Evolutionary conservation across 1,140 invertebrate species (phyloP).

Genomic region (Drosophila seguyi): DNA sequence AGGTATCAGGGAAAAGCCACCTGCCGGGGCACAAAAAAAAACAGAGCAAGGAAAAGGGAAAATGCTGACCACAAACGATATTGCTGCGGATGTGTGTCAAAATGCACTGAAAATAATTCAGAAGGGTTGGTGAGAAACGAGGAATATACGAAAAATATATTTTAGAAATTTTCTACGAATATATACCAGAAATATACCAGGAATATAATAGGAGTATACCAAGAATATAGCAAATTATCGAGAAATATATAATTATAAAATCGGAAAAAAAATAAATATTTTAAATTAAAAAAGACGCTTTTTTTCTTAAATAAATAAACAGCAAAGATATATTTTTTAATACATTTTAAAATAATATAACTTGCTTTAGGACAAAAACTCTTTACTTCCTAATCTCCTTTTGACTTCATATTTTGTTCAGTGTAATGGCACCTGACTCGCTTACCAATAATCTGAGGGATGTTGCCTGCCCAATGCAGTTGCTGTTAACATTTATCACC

Average conservation of each 20-base stretch:
- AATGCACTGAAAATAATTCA: background rate
- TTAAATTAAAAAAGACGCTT: background rate
- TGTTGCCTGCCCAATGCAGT: slow-evolving; percentile 8
- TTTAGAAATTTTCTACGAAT: too few relatives aligned
- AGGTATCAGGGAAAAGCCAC: slow-evolving; percentile 31
- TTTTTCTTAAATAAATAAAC: too few relatives aligned
- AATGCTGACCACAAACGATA: slow-evolving; percentile 29
- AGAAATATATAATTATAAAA: too few relatives aligned
- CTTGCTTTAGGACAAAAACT: too few relatives aligned
- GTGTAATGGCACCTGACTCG: slow-evolving; percentile 28
- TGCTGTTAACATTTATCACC: slow-evolving; percentile 31
- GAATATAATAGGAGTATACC: too few relatives aligned
- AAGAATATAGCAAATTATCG: too few relatives aligned
- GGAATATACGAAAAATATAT: too few relatives aligned
- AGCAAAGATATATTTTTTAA: background rate
- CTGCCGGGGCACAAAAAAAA: slow-evolving; percentile 1
- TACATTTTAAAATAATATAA: background rate
- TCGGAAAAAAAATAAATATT: background rate
- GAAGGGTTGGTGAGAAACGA: background rate
- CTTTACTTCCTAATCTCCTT: too few relatives aligned
- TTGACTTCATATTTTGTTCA: background rate
- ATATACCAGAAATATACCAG: too few relatives aligned
- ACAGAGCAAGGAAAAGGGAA: background rate
- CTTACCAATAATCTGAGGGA: slow-evolving; percentile 11
- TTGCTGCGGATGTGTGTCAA: slow-evolving; percentile 23